Percentiles rank a stretch among this genome's conserved stretches.
Conservation (phyloP, 92 coral and sea anemone genomes). For the Zoanthus sociatus region DNA sequence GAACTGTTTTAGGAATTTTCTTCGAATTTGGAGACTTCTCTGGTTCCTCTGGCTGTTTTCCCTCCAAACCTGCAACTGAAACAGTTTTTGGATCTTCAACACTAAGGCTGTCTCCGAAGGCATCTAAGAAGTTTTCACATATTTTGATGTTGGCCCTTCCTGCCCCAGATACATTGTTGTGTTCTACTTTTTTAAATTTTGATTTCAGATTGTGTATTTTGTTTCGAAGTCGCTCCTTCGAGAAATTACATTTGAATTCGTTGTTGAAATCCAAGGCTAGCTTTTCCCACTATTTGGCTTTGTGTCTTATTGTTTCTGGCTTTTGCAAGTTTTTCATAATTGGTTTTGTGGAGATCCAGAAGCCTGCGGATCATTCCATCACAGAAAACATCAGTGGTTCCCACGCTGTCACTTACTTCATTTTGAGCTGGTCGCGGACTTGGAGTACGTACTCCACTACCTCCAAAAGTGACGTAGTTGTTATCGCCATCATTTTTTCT, state of each 20-base stretch:
- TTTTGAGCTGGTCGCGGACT: background rate
- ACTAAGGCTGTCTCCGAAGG: background rate
- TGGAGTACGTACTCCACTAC: background rate
- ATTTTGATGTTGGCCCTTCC: constrained; percentile 12
- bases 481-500: background rate
- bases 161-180: background rate
- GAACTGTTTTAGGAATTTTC: background rate
- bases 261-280: background rate
- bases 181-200: background rate
- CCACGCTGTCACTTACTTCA: background rate
- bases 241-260: background rate
- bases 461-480: background rate
- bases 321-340: background rate
- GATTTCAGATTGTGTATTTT: background rate
- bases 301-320: background rate
- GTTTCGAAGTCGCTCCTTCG: background rate
- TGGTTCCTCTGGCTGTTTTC: background rate
- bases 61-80: constrained; percentile 11
- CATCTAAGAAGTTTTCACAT: constrained; percentile 30
- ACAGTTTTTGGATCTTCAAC: constrained; percentile 7
- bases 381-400: background rate
- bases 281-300: background rate
- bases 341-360: background rate
- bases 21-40: background rate
- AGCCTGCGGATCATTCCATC: too few species aligned